phyloP scores from a whole-genome alignment of 2,797 vertebrate species.

The Phylloscopus collybita region DNA sequence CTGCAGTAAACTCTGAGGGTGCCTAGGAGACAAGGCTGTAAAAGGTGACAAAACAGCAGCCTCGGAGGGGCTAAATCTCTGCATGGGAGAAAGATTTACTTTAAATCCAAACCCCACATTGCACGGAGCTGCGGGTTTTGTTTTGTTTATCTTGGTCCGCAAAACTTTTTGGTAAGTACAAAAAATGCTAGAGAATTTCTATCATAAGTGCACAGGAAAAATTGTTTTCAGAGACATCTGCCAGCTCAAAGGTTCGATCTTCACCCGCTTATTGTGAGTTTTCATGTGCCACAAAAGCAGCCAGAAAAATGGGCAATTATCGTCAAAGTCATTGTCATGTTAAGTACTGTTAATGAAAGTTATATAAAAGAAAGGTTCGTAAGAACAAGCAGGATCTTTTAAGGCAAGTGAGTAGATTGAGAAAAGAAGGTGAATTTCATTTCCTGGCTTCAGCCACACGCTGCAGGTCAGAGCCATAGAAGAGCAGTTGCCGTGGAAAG shows the following conservation, averaged over 20 bases:
- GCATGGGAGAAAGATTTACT: not conserved
- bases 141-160: not conserved
- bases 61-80: not conserved
- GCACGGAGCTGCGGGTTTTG: rapidly evolving
- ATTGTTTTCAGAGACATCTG: not conserved
- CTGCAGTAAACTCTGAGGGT: constrained; percentile 36
- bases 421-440: constrained; percentile 7
- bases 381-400: not conserved
- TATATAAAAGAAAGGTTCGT: not conserved
- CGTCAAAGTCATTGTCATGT: not conserved
- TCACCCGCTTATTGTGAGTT: not conserved
- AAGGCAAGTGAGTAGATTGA: not conserved
- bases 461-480: not conserved
- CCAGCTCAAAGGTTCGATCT: not conserved
- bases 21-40: constrained; percentile 57
- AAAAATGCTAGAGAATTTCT: not conserved
- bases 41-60: constrained; percentile 33
- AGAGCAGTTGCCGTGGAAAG: rapidly evolving
- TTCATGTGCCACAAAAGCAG: not conserved
- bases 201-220: not conserved
- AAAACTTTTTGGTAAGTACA: not conserved
- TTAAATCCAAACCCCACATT: not conserved
- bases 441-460: not conserved
- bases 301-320: not conserved
- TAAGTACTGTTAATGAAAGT: not conserved